These are phyloP conservation scores for Trichonephila clavipes DNA, from an alignment of 1,140 invertebrate genomes.

Conservation along the genomic window DNA sequence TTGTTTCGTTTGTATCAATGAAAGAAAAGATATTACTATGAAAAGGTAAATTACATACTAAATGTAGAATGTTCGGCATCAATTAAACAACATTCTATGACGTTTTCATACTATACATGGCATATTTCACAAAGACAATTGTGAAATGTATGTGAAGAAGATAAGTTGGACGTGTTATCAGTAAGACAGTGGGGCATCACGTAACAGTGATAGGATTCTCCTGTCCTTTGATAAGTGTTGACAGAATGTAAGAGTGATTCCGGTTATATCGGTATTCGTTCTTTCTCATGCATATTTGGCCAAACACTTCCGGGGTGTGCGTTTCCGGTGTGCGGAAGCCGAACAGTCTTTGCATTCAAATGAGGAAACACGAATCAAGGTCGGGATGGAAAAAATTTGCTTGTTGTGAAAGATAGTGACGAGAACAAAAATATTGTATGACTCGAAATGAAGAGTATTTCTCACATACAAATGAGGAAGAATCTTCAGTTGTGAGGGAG, in stretches of 20 bases:
- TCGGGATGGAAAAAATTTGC: neutral
- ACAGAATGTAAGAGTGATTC: neutral
- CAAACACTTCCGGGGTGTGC: neutral
- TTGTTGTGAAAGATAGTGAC: neutral
- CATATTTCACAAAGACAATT: too few species aligned
- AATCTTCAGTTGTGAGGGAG: too few species aligned
- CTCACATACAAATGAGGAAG: too few species aligned
- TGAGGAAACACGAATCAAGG: conserved; percentile 29
- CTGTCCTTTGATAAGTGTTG: neutral
- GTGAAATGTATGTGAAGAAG: too few species aligned
- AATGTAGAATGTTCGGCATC: too few species aligned
- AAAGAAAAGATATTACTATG: too few species aligned
- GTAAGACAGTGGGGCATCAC: neutral
- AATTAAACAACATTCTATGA: too few species aligned
- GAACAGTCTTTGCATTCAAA: conserved; percentile 15
- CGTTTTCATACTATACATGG: too few species aligned
- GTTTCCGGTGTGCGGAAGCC: neutral
- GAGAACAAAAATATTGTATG: neutral
- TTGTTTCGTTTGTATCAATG: too few species aligned
- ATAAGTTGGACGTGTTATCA: too few species aligned
- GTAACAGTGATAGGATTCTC: neutral
- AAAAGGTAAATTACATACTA: too few species aligned
- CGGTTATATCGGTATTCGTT: neutral
- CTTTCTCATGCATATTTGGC: neutral
- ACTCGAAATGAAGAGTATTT: too few species aligned